Evolutionary conservation across 1,140 invertebrate genomes (phyloP), one percentile per base, ranked within the genome.

Genomic region (Rhynchophorus ferrugineus): DNA sequence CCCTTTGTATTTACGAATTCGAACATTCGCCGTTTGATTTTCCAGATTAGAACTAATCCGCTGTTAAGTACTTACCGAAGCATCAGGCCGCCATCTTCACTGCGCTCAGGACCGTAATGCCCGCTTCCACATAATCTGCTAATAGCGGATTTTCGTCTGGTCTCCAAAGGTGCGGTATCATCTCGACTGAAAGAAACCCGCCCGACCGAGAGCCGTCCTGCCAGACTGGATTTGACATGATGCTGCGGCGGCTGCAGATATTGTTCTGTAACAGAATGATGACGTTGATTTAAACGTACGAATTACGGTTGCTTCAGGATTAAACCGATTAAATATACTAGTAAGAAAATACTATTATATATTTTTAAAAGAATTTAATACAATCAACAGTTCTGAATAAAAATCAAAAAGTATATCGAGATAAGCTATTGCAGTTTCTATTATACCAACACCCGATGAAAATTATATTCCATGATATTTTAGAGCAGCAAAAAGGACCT

Each of bases 141-240:
- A 58, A 74, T 75, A 14, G 79, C 78, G 5, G 76, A 78, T 63
- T 79, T 79, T 2, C 79, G 67, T 5, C 78, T 69, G 13, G 73
- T 65, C 24, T 79, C 77, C 47, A 70, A 56, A 36, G 61, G 39
- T 7, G 49, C 42, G 53, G 56, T 70, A 18, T 79, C 78, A 58
- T 79, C 78, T 58, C 65, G 69, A 21, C 69, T 70, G 66, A 76
- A 76, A 3, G 74, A 76, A 20, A 76, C 67, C 9, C 69, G 70
- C 24, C 71, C 68, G 1, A 72, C 63, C 29, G 73, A 71, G 11
- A 70, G 67, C 18, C 62, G 37, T 5, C 48, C 53, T 2, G 57
- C 50, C 3, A 56, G 22, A n/a, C 46, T 43, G 14, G 36, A 21
- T 19, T 53, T 55, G 13, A 41, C 2, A 9, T 20, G 8, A 3